Evolutionary conservation across 30 jellyfish, hydroid and myxozoan species (phyloP), one percentile per base, ranked within the genome.

Genomic region (Aurelia sp.): DNA sequence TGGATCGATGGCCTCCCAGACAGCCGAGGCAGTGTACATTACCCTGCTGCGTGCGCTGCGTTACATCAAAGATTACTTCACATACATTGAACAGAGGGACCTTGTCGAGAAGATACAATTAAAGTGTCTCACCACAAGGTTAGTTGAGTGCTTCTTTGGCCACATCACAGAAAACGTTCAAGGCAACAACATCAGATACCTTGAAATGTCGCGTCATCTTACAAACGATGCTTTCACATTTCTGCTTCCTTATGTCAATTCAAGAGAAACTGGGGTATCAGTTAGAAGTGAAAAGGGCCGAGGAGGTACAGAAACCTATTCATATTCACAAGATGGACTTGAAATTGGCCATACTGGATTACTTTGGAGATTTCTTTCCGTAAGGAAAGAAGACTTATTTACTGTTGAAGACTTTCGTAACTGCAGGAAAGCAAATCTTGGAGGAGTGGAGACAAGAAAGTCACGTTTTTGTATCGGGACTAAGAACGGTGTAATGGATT

Each of bases 191-290:
- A 30, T 68, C 61, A 68, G 80, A 41, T 68, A 3, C 80, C 80
- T 68, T 30, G 80, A 68, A 68, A 68, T 68, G 61, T 2, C 57
- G 61, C 80, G 67, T 30, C 57, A 41, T 30, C 57, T 68, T 8
- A 30, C 80, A 41, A 68, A 68, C 35, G 80, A 68, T 41, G 80
- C 80, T 41, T 68, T 68, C 61, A 68, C 65, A n/a, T 68, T 68
- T 68, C 61, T 68, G 80, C 80, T 68, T 68, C 80, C 80, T 68
- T 68, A 68, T 68, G 80, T 68, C 80, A 68, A 68, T 5, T 68
- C 67, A 33, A 68, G 35, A 41, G 65, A 68, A 33, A 68, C 61
- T 41, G 80, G 80, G 9, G 40, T 68, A 1, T 68, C 80, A 33
- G 61, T 68, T 68, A 33, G 64, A 30, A 68, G 80, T 68, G 80